phyloP scores from a whole-genome alignment of 2,113 vertebrate genomes.

The Maccullochella peelii region DNA sequence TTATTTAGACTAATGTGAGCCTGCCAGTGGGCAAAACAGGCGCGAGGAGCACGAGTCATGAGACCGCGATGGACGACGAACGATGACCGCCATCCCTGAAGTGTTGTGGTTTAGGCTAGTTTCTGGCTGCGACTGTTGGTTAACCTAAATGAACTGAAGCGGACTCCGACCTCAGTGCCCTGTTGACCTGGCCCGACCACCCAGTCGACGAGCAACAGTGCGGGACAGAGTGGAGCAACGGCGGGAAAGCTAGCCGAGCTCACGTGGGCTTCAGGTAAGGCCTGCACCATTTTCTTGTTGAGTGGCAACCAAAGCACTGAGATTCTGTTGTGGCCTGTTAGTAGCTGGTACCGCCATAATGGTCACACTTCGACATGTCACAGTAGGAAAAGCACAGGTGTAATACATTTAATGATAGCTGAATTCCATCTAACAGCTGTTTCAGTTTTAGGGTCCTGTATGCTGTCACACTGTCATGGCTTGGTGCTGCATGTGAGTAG shows the following conservation, averaged over 20 bases:
- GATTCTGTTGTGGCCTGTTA: background rate
- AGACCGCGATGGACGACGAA: background rate
- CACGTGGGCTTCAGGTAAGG: background rate
- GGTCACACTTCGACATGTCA: background rate
- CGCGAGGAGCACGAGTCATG: too few species aligned
- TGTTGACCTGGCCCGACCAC: background rate
- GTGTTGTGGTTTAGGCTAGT: background rate
- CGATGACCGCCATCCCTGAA: background rate
- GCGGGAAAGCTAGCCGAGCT: background rate
- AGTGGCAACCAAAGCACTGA: background rate
- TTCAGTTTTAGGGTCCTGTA: background rate
- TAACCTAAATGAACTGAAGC: background rate
- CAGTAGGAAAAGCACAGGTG: background rate
- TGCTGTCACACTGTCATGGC: background rate
- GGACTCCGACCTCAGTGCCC: background rate
- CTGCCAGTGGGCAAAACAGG: background rate
- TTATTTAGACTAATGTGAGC: background rate
- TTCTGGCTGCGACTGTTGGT: background rate
- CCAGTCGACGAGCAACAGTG: too few species aligned
- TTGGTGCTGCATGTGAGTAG: background rate
- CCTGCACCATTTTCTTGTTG: background rate
- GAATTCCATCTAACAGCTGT: background rate
- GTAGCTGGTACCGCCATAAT: background rate
- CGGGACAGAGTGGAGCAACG: too few species aligned
- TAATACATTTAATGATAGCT: background rate